A percentile compares a stretch with the other conserved stretches of the same genome.
phyloP scores from a whole-genome alignment of 1,140 invertebrate genomes.

The Gryllus bimaculatus region DNA sequence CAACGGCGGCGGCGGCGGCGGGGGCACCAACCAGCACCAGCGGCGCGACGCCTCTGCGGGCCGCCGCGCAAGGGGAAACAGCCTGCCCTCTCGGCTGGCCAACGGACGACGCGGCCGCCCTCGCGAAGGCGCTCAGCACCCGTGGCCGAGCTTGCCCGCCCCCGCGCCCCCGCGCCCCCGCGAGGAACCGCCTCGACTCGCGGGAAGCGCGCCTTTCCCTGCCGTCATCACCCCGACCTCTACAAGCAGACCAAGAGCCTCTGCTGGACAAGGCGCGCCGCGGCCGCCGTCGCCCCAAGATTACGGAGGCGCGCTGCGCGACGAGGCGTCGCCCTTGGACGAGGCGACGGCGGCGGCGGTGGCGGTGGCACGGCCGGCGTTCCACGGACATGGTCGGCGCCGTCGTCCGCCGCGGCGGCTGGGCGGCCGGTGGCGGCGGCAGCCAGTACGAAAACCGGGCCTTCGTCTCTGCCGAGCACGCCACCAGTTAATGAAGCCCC shows the following conservation, averaged over 20 bases:
- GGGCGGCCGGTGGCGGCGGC: too few species aligned
- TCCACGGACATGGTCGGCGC: background rate
- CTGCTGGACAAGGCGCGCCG: conserved; percentile 33
- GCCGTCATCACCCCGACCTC: conserved; percentile 34
- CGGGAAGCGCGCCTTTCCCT: conserved; percentile 32
- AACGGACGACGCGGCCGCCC: conserved; percentile 11
- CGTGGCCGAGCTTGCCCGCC: too few species aligned
- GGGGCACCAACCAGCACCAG: conserved; percentile 12
- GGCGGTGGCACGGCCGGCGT: background rate
- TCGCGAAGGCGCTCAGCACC: background rate
- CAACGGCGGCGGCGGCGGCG: conserved; percentile 32
- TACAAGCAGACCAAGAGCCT: conserved; percentile 39
- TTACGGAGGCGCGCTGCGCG: conserved; percentile 37
- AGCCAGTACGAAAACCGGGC: conserved; percentile 13
- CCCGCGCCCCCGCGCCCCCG: background rate
- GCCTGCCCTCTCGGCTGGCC: conserved; percentile 26
- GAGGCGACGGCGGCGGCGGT: conserved; percentile 28
- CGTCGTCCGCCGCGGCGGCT: background rate
- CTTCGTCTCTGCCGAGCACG: conserved; percentile 13
- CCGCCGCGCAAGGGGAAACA: background rate
- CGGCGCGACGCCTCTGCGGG: too few species aligned
- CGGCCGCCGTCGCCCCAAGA: conserved; percentile 30
- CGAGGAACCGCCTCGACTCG: conserved; percentile 30
- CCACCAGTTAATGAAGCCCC: conserved; percentile 11
- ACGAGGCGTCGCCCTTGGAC: conserved; percentile 39